Percentiles rank a stretch among this genome's conserved stretches.
phyloP scores from a whole-genome alignment of 1,140 invertebrate species.

The Rhizoglyphus robini region DNA sequence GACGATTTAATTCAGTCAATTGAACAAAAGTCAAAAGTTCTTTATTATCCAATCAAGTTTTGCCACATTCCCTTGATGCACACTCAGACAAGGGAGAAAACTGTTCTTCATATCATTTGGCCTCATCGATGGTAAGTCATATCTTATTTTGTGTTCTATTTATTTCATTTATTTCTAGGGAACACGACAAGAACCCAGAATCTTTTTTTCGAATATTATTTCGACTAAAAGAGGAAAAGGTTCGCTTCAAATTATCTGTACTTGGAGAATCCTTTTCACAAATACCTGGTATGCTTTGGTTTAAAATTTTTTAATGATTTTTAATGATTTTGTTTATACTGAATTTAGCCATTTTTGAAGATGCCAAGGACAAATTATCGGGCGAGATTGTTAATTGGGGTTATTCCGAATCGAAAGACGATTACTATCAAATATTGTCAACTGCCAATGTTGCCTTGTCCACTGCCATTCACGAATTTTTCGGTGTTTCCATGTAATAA shows the following conservation, averaged over 20 bases:
- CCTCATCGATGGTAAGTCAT: conserved; percentile 49
- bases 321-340: too few relatives aligned
- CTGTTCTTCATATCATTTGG: conserved; percentile 52
- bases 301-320: neutral
- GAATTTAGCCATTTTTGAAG: conserved; percentile 36
- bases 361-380: conserved; percentile 38
- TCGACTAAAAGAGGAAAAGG: conserved; percentile 40
- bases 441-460: conserved; percentile 50
- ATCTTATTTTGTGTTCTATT: too few relatives aligned
- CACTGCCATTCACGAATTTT: conserved; percentile 61
- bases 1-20: conserved; percentile 36
- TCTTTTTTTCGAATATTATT: conserved; percentile 46
- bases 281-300: conserved; percentile 35
- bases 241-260: conserved; percentile 47
- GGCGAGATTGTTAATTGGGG: conserved; percentile 48
- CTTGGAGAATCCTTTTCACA: conserved; percentile 45
- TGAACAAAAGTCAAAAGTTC: conserved; percentile 45
- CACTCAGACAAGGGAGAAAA: conserved; percentile 21
- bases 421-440: conserved; percentile 44
- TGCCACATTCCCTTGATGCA: neutral
- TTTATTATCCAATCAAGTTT: conserved; percentile 48
- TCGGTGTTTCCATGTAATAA: conserved; percentile 53
- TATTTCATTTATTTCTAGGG: conserved; percentile 36
- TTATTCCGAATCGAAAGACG: conserved; percentile 40
- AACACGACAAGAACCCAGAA: conserved; percentile 61